Base-by-base conservation (phyloP, 2,888 invertebrate species). In the Chouioia cunea region DNA sequence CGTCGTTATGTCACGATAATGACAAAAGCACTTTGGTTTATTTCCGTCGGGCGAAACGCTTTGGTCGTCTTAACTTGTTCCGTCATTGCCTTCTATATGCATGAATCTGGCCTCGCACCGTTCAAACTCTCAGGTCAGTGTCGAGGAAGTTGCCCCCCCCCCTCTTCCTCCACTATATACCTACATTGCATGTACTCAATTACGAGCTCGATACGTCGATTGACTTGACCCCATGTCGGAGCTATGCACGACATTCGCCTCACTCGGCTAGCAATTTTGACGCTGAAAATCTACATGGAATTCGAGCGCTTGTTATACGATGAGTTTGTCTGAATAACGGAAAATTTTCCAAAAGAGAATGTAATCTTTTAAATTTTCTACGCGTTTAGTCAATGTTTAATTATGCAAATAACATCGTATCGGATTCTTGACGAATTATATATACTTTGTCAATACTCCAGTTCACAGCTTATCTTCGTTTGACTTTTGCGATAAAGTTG, bases 21-120 rank as follows among this genome's bases (percentile, higher is more conserved):
- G 10, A 89, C 89, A 78, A 91, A 90, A 81, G 74, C 87, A 3
- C 83, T 93, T 15, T 94, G 94, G 93, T 89, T 93, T 74, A 77
- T 93, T 22, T 92, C 93, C 14, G 93, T 94, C 76, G 89, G 92
- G 1, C 89, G 94, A 75, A 95, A 96, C 86, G 94, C 94, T 16
- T 82, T 95, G 16, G 89, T 93, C 44, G 93, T 96, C 36, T 82
- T 92, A 50, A 84, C 89, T 15, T 89, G 92, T 12, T 88, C 92
- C 0, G 74, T 88, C 1, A 81, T 91, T 75, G 91, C 93, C 0
- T 92, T 83, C 10, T 79, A 82, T 50, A 63, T 80, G 52, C 76
- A 80, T 52, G 65, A 70, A 3, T 48, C 44, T 15, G 88, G 89
- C 73, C 85, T 87, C 0, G 87, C 89, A 16, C 91, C 92, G 2